Evolutionary conservation across 2,113 vertebrate genomes (phyloP), one percentile per base, ranked within the genome.

Genomic region (Nestor notabilis): DNA sequence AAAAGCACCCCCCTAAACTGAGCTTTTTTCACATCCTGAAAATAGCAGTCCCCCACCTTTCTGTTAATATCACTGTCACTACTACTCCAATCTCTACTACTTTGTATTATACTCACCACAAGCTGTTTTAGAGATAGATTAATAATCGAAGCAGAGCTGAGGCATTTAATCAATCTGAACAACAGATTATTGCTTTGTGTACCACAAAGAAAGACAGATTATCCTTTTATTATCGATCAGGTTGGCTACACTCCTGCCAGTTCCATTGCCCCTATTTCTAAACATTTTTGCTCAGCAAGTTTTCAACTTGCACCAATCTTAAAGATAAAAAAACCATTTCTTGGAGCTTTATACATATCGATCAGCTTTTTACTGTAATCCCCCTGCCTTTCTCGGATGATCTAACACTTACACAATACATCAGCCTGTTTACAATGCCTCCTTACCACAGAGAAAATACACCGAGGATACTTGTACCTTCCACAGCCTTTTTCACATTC

Each of bases 151-250:
- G n/a, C 60, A 72, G 83, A 84, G 65, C 33, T 66, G 95, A 92
- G 95, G 94, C 90, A 56, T 96, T 96, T 97, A 97, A 97, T 97
- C 96, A 92, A 95, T 97, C 75, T 79, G 89, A 97, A 89, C 52
- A 97, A 92, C 49, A 89, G 96, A 97, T 97, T 96, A 97, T 95
- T 97, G 89, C 90, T 96, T 83, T 91, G 77, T 93, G 49, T 76
- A 81, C 90, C 70, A 97, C 84, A 96, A 94, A 96, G 96, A 97
- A 94, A 96, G 92, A 95, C 79, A 96, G 78, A 96, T 96, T 64
- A 95, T 93, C 72, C 76, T 97, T 96, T 96, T 97, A 97, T 97
- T 97, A 97, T 97, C 87, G 96, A 98, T 97, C 81, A n/a, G 69
- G 75, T 60, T 78, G 47, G 78, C 52, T 29, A 56, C 1, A 5